Percentiles rank a stretch among this genome's conserved stretches.
Conservation (phyloP, 2,888 invertebrate genomes). For the Silvanus unidentatus region DNA sequence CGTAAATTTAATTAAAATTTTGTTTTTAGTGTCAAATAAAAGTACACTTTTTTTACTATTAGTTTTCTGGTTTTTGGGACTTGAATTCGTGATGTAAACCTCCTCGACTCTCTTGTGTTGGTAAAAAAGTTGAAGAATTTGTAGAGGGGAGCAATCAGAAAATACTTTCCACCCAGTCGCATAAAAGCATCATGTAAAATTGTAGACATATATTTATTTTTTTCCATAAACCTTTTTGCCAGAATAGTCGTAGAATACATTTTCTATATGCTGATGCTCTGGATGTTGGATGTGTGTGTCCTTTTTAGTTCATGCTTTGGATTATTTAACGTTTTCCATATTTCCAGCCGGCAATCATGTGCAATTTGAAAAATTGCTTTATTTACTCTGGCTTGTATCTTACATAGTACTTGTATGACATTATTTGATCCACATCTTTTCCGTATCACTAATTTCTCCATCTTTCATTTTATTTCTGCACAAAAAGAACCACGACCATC, state of each 20-base stretch:
- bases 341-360: constrained; percentile 22
- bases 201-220: constrained; percentile 4
- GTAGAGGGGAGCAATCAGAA: too few species aligned
- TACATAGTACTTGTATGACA: not conserved
- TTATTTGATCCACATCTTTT: not conserved
- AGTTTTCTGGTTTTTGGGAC: too few species aligned
- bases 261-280: not conserved
- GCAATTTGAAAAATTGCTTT: constrained; percentile 31
- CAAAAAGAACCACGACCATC: too few species aligned
- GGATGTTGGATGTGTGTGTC: too few species aligned
- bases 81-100: too few species aligned
- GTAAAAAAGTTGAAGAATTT: too few species aligned
- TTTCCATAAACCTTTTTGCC: constrained; percentile 1
- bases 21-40: too few species aligned
- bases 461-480: not conserved
- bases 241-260: not conserved
- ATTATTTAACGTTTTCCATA: constrained; percentile 4
- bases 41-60: too few species aligned
- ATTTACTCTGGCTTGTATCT: constrained; percentile 23
- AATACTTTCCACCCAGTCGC: not conserved
- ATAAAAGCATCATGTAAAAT: constrained; percentile 4
- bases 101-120: too few species aligned
- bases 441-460: not conserved
- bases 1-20: too few species aligned
- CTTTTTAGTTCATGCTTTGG: too few species aligned